phyloP scores from a whole-genome alignment of 2,113 vertebrate species.

The Ondatra zibethicus region DNA sequence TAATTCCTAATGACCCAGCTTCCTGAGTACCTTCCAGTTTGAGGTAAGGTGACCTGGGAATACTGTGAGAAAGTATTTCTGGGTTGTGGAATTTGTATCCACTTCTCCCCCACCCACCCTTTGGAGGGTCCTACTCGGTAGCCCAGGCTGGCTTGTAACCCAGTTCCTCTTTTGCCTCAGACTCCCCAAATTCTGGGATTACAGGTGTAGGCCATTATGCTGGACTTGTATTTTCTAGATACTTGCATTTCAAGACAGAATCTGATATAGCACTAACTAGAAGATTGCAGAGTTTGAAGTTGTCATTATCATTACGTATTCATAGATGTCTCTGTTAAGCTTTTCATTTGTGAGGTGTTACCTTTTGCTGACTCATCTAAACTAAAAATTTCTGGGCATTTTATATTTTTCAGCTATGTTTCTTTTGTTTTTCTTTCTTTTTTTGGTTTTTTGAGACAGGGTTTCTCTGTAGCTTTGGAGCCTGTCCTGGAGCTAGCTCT shows the following conservation, averaged over 20 bases:
- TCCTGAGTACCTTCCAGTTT: conserved; percentile 3
- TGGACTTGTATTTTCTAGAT: not conserved
- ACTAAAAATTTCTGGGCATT: conserved; percentile 64
- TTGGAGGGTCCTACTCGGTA: not conserved
- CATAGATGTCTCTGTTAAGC: conserved; percentile 54
- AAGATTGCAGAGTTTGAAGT: conserved; percentile 55
- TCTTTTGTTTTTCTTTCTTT: not conserved
- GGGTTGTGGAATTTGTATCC: conserved; percentile 27
- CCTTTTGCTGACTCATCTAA: conserved; percentile 74
- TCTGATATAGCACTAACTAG: conserved; percentile 1
- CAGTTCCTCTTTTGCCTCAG: not conserved
- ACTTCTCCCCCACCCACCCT: too few relatives aligned
- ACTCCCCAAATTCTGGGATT: not conserved
- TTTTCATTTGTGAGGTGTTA: conserved; percentile 61
- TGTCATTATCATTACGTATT: conserved; percentile 15
- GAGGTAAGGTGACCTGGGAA: conserved; percentile 58
- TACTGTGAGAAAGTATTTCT: conserved; percentile 44
- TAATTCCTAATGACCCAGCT: conserved; percentile 25
- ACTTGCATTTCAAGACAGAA: conserved; percentile 43
- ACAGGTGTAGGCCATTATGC: not conserved
- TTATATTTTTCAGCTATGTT: conserved; percentile 58
- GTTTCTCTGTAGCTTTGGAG: too few relatives aligned
- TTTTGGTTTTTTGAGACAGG: too few relatives aligned
- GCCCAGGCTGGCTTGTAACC: not conserved
- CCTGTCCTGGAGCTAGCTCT: too few relatives aligned